phyloP scores from a whole-genome alignment of 2,113 vertebrate genomes.

The Choloepus hoffmanni region DNA sequence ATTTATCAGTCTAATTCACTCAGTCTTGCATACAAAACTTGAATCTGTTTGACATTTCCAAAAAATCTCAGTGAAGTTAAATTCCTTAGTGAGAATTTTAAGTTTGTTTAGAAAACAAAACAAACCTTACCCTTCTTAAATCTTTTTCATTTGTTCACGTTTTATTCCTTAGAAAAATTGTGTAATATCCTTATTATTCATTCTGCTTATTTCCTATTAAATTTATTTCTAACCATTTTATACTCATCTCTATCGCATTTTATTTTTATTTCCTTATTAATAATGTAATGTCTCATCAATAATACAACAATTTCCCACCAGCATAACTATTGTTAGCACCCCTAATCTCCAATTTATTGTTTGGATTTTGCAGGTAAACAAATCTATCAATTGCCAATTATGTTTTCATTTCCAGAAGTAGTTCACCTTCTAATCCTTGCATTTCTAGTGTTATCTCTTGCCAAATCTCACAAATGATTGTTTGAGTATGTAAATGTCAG shows the following conservation, averaged over 20 bases:
- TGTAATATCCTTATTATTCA: neutral
- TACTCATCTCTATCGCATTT: neutral
- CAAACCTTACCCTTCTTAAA: neutral
- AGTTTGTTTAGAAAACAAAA: neutral
- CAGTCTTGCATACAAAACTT: neutral
- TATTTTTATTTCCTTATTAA: constrained; percentile 16
- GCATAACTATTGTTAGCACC: neutral
- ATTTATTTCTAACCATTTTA: neutral
- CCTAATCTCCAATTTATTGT: neutral
- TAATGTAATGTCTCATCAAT: neutral
- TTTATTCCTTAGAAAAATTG: neutral
- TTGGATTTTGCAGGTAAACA: neutral
- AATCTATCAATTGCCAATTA: neutral
- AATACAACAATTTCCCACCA: neutral
- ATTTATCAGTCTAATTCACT: neutral
- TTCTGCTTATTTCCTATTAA: neutral
- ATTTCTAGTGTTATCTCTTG: neutral
- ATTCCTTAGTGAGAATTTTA: neutral
- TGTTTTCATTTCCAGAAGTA: neutral
- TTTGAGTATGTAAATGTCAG: neutral
- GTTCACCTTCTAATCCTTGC: constrained; percentile 20
- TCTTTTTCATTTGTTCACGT: neutral
- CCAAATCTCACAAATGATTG: neutral
- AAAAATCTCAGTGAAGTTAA: neutral
- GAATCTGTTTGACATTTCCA: neutral